Evolutionary conservation across 1,140 invertebrate species (phyloP), one percentile per base, ranked within the genome.

Genomic region (Drosophila miranda): DNA sequence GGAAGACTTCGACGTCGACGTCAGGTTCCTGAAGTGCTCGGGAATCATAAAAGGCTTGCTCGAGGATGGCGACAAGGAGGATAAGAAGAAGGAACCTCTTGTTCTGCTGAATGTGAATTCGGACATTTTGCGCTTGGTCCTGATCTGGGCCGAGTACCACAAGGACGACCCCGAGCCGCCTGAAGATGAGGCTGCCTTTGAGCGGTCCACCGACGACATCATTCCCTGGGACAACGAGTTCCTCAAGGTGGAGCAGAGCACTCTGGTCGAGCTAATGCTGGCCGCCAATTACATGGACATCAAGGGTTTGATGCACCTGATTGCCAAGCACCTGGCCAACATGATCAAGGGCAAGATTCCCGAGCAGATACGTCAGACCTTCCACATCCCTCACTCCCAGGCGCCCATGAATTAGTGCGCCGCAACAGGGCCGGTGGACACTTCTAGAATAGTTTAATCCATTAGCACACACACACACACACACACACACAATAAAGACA

Each of bases 231-330:
- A 99, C 93, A 97, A 98, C 0, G 99, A 99, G 91, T 99, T 99
- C 86, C 92, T 99, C 0, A 99, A 97, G 93, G 96, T 98, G 3
- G 99, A 99, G 91, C 98, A 99, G 91, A 98, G 98, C 53, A 99
- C 98, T 8, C 92, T 99, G 1, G 99, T 99, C 91, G 98, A 99
- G 92, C 92, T 99, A 11, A 99, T 96, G 66, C 90, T 96, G 93
- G 98, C 98, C 43, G 99, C 99, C 16, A 99, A 99, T 92, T 99
- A 99, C 92, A 92, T 99, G 78, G 99, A 99, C 90, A 99, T 99
- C 62, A 99, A 99, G 91, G 96, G 98, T 3, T 93, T 99, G 21
- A 91, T 99, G 46, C 98, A 99, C 92, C 98, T 99, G 0, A 99
- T 98, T 0, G 99, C 98, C 92, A 99, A 99, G 92, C 99, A 98